Base-by-base conservation (phyloP, 2,888 invertebrate genomes). In the Ormyrus labotus region DNA sequence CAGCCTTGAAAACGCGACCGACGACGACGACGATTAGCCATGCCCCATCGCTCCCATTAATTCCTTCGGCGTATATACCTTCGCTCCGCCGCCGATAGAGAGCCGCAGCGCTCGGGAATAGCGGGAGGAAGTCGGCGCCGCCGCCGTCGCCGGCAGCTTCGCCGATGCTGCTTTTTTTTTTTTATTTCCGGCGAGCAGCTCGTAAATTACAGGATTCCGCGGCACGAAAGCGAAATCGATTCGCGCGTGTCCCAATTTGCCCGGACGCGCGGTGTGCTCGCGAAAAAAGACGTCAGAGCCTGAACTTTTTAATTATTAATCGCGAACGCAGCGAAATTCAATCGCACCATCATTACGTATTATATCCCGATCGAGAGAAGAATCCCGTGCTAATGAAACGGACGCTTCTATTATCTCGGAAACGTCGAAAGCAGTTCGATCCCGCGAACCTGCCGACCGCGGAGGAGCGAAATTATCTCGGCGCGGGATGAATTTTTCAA, bases 11-110 rank as follows among this genome's bases (percentile, higher is more conserved):
- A 87, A 83, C 81, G 83, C 83, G 84, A 82, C 86, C 57, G 34
- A 34, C 34, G 34, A 34, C 83, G 84, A 86, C 87, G 88, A 85
- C 87, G 88, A 89, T 89, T 88, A 89, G 87, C 60, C 50, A 88
- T 87, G 87, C 84, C 85, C 84, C 58, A 72, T 76, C 85, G 83
- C 84, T 85, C 85, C 85, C 86, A 89, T 88, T 88, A 88, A 89
- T 89, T 89, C 87, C n/a, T 70, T 51, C 13, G 70, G 11, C 6
- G 7, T 51, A 45, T 51, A 45, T 45, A 9, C 45, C 10, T n/a
- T 9, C 55, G 69, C 13, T 10, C n/a, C 8, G 34, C 7, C n/a
- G 4, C 57, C 11, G n/a, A 64, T n/a, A 34, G 34, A 34, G 34
- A 34, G n/a, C 47, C 1, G n/a, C 48, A 47, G 11, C n/a, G 7